Base-by-base conservation (phyloP, 2,888 invertebrate species). In the Sesamia inferens region DNA sequence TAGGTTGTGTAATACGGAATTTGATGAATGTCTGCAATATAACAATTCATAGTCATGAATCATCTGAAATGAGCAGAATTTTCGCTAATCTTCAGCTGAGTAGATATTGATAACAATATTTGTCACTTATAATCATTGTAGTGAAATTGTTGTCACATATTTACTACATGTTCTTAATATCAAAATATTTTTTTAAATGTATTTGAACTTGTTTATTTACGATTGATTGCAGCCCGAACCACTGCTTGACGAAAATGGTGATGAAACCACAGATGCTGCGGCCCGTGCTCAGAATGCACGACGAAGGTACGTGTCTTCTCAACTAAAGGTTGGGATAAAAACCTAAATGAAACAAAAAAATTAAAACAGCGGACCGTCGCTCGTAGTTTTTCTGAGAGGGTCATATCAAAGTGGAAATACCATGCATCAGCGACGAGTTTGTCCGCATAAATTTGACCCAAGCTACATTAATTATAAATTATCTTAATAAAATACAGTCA, bases 211-310 rank as follows among this genome's bases (percentile, higher is more conserved):
- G n/a, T 22, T 62, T 22, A 7, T 74, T 22, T 69, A 68, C 71
- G 31, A 61, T 80, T 73, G 14, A 62, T 66, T 59, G 19, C 82
- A 91, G 91, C 74, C 71, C 19, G 90, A 90, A 68, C 84, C 89
- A 0, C 59, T 77, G 11, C 61, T 85, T 22, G 90, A 91, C 3
- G 91, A 91, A 24, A 79, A 85, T 54, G 88, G 83, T 0, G 90
- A 90, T 11, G 86, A 87, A 16, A 66, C 74, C 2, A 71, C 81
- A 0, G 88, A 89, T 11, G 44, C 73, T 0, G 65, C 76, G 0
- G 63, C 73, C 1, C 85, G 89, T 7, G 83, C 83, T 5, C 83
- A 84, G 19, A 83, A 85, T 55, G 84, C 86, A 0, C 88, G 90
- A 10, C 88, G 90, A 68, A 90, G 92, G 92, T 91, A 70, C 1